Base-by-base conservation (phyloP, 2,113 vertebrate genomes). In the Carassius auratus region DNA sequence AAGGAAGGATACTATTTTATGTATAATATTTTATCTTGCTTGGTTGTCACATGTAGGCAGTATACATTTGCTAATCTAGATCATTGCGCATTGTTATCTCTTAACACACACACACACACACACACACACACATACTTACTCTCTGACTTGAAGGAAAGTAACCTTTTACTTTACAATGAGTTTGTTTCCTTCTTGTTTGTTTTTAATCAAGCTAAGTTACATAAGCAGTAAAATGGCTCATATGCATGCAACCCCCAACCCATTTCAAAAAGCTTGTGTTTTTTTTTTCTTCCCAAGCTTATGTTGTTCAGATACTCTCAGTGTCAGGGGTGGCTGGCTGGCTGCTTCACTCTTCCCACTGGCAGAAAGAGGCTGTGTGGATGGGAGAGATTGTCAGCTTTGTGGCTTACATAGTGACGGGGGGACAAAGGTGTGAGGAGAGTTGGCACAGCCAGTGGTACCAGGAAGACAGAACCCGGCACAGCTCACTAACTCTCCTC, bases 381-480 rank as follows among this genome's bases (percentile, higher is more conserved):
- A 45, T 76, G 75, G 79, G 55, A 75, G 77, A 87, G 86, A 86
- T 77, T 84, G 86, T 76, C 86, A 79, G 86, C 59, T 88, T 83
- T 87, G 76, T 89, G 87, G 90, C 87, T 86, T 48, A 71, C 75
- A 7, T 66, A 45, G 84, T 74, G 84, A 87, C 68, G 73, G 80
- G 48, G 52, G 81, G 75, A 87, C 73, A 85, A 85, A 84, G 88
- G 80, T 86, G 84, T 55, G 81, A 80, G 84, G 62, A 69, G 73
- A 61, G 87, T 89, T 88, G 88, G 84, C 84, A 71, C 64, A 12
- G 69, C 30, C 78, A 73, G 10, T 66, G 71, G 19, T 75, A 33
- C 26, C 66, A 45, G 45, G 55, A 74, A 76, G 80, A 59, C 81
- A 26, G 61, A 85, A 57, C 77, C 68, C 74, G 8, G 64, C 80